phyloP scores from a whole-genome alignment of 2,113 vertebrate genomes.

The Nibea albiflora region DNA sequence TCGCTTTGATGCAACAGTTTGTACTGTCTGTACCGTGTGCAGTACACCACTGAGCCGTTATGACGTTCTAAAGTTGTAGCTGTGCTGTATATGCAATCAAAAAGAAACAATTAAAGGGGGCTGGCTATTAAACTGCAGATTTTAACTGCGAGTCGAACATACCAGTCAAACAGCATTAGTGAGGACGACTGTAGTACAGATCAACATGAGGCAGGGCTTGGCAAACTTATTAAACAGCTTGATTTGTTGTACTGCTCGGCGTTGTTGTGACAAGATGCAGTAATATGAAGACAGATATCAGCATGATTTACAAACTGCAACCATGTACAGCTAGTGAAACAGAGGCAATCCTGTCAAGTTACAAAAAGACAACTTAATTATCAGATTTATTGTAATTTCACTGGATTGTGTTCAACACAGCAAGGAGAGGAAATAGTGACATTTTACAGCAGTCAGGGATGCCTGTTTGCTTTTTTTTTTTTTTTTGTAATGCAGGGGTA shows the following conservation, averaged over 20 bases:
- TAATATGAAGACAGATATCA: neutral
- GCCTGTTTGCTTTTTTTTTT: neutral
- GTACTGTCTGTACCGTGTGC: neutral
- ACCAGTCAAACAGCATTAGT: neutral
- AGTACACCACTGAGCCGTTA: neutral
- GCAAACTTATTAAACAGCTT: neutral
- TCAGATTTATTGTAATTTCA: neutral
- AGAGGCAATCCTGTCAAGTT: neutral
- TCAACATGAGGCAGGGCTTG: neutral
- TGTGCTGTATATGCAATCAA: neutral
- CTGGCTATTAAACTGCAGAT: neutral
- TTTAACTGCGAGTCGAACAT: neutral
- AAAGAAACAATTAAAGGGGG: constrained; percentile 7
- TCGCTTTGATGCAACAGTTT: neutral
- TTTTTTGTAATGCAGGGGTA: neutral
- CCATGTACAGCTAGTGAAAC: neutral
- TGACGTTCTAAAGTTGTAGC: neutral
- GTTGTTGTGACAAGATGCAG: neutral
- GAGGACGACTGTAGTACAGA: too few relatives aligned
- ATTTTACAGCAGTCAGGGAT: neutral
- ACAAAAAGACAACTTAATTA: neutral
- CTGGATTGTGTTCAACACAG: constrained; percentile 1
- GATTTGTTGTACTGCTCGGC: neutral
- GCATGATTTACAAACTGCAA: neutral
- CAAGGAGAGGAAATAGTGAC: neutral